Conservation (phyloP, 2,888 invertebrate species). For the Chrysodeixis includens region DNA sequence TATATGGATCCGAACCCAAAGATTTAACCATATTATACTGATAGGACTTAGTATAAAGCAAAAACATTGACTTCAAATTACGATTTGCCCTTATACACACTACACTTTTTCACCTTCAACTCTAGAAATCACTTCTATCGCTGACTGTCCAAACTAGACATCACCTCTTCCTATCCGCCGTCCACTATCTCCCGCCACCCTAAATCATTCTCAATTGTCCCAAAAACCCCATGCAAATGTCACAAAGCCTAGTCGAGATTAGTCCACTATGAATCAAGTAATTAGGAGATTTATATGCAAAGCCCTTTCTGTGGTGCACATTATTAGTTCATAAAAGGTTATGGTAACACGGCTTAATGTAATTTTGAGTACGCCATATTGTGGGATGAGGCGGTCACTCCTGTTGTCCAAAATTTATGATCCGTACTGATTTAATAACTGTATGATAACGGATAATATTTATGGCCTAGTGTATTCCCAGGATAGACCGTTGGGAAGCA, state of each 20-base stretch:
- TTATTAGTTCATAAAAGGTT: conserved; percentile 84
- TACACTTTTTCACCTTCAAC: neutral
- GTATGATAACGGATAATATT: conserved; percentile 82
- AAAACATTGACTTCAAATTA: no score
- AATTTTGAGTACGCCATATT: conserved; percentile 78
- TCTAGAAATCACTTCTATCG: conserved; percentile 37
- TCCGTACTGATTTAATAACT: conserved; percentile 82
- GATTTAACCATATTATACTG: no score
- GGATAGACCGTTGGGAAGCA: conserved; percentile 66
- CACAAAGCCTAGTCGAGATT: conserved; percentile 81
- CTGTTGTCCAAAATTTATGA: conserved; percentile 85
- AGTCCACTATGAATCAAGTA: conserved; percentile 82
- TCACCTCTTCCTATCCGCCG: conserved; percentile 50
- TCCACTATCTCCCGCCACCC: conserved; percentile 68
- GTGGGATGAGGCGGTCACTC: conserved; percentile 83
- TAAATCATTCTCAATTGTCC: conserved; percentile 85
- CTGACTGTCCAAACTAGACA: conserved; percentile 41
- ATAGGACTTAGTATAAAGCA: no score
- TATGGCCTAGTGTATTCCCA: conserved; percentile 74
- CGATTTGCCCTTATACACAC: neutral
- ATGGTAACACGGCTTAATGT: conserved; percentile 80
- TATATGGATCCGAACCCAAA: no score
- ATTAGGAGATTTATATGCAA: conserved; percentile 89
- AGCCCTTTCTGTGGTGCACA: conserved; percentile 85
- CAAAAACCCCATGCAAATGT: conserved; percentile 80